phyloP scores from a whole-genome alignment of 2,797 vertebrate species.

The Poeciliopsis paucimaculata region DNA sequence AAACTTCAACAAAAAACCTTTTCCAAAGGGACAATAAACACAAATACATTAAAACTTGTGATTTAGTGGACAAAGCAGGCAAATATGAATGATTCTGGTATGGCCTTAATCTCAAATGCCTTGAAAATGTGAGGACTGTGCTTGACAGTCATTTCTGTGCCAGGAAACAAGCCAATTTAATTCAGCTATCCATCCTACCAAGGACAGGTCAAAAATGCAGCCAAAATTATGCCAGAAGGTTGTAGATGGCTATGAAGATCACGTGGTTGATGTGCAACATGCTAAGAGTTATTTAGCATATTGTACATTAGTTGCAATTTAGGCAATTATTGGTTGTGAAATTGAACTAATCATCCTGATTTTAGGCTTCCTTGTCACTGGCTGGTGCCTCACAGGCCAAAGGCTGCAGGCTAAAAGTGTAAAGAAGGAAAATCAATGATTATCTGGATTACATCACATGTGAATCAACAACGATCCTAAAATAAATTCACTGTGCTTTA shows the following conservation, averaged over 20 bases:
- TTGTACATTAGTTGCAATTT: neutral
- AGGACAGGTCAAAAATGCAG: neutral
- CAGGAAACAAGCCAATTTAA: neutral
- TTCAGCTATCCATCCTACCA: neutral
- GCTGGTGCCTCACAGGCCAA: neutral
- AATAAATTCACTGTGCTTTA: neutral
- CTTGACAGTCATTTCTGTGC: neutral
- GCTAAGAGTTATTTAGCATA: neutral
- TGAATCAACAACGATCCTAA: neutral
- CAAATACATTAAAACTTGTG: neutral
- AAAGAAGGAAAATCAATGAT: neutral
- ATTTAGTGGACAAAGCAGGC: neutral
- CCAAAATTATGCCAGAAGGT: neutral
- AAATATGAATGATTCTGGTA: neutral
- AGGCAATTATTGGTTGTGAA: neutral
- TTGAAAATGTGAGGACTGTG: neutral
- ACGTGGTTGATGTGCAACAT: neutral
- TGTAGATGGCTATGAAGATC: neutral
- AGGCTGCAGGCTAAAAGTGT: constrained; percentile 6
- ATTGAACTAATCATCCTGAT: neutral
- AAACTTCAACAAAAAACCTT: neutral
- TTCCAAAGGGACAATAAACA: neutral
- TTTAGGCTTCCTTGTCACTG: neutral
- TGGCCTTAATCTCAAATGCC: neutral
- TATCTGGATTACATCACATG: neutral